Conservation (phyloP, 1,140 invertebrate species). For the Apis dorsata region DNA sequence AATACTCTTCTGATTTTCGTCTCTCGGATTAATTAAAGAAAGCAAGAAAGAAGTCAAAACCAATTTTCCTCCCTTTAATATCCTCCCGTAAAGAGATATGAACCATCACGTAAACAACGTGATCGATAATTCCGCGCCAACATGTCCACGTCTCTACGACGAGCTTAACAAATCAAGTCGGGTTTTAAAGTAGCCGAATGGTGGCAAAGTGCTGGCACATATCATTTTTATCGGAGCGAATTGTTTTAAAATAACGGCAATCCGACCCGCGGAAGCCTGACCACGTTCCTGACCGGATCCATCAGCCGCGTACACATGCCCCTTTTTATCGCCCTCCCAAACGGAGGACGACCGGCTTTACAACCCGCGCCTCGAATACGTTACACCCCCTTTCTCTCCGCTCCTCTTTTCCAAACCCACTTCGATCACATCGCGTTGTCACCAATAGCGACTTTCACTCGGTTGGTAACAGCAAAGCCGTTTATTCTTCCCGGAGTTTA, state of each 20-base stretch:
- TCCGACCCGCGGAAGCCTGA: constrained; percentile 23
- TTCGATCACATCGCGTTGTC: background rate
- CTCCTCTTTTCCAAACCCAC: constrained; percentile 3
- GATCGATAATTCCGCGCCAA: too few species aligned
- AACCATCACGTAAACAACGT: too few species aligned
- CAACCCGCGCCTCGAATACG: constrained; percentile 15
- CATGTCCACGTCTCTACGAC: too few species aligned
- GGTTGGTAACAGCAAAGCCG: background rate
- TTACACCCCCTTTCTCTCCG: background rate
- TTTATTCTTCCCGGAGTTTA: too few species aligned
- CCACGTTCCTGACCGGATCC: constrained; percentile 29
- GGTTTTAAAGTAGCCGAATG: background rate
- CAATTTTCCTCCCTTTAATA: too few species aligned
- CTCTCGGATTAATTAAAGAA: too few species aligned
- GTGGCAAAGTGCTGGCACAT: background rate
- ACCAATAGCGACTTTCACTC: background rate
- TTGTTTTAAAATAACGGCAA: constrained; percentile 40
- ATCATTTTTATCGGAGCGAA: constrained; percentile 28
- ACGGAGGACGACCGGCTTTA: background rate
- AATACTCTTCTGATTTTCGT: too few species aligned
- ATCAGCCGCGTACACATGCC: constrained; percentile 15
- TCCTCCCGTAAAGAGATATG: too few species aligned
- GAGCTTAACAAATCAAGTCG: too few species aligned
- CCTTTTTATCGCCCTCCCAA: constrained; percentile 28
- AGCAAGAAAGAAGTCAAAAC: too few species aligned